These are phyloP conservation scores for Echinometra lucunter DNA, from an alignment of 53 echinoderm and acorn worm species.

Conservation along the genomic window DNA sequence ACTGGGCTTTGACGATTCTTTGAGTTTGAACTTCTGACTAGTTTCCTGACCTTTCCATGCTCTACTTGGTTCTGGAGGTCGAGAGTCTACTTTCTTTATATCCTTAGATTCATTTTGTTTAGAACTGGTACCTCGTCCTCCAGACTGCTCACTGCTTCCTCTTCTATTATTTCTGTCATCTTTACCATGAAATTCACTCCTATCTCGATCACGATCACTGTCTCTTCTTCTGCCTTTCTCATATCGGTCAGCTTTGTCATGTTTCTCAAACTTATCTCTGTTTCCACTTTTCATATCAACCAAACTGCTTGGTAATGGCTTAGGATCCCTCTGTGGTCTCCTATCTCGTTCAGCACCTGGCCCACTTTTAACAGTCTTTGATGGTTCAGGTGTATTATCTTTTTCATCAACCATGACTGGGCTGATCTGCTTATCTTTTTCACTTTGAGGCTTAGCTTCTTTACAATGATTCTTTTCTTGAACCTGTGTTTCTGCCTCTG, in stretches of 20 bases:
- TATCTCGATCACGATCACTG: constrained; percentile 53
- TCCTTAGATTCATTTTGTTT: constrained; percentile 38
- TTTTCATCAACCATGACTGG: not conserved
- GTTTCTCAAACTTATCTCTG: constrained; percentile 71
- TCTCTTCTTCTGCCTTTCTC: constrained; percentile 64
- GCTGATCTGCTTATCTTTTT: constrained; percentile 40
- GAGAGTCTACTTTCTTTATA: constrained; percentile 54
- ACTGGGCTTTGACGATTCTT: constrained; percentile 21
- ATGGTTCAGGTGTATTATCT: constrained; percentile 44
- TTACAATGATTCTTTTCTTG: constrained; percentile 14
- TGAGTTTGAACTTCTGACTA: constrained; percentile 57
- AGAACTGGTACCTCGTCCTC: not conserved
- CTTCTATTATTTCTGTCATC: constrained; percentile 51
- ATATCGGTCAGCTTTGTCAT: constrained; percentile 64
- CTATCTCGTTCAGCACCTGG: constrained; percentile 63
- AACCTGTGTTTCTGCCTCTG: constrained; percentile 20
- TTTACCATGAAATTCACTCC: constrained; percentile 54
- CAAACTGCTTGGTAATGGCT: constrained; percentile 62
- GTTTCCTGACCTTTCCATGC: constrained; percentile 64
- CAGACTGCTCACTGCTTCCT: constrained; percentile 47
- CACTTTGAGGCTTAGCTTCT: constrained; percentile 52
- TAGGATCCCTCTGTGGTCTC: constrained; percentile 68
- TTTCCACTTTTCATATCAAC: constrained; percentile 71
- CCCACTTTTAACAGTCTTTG: constrained; percentile 59
- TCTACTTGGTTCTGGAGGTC: constrained; percentile 56